phyloP scores from a whole-genome alignment of 2,888 invertebrate genomes.

The Stramonita haemastoma region DNA sequence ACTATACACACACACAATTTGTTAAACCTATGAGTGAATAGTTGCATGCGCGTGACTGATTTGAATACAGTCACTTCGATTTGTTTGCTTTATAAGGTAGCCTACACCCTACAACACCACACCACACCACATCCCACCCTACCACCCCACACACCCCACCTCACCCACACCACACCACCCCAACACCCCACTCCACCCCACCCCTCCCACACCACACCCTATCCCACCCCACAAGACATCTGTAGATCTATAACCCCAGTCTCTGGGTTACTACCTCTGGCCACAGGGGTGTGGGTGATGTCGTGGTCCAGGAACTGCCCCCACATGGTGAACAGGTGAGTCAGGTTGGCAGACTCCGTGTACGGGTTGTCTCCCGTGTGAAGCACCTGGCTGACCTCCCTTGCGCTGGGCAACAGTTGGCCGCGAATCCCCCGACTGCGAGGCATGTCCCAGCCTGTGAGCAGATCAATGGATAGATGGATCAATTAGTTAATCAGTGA shows the following conservation, averaged over 20 bases:
- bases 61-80: too few relatives aligned
- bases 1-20: background rate
- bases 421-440: slow-evolving; percentile 6
- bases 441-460: slow-evolving; percentile 9
- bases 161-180: background rate
- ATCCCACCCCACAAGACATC: too few relatives aligned
- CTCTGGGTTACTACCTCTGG: slow-evolving; percentile 10
- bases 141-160: background rate
- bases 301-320: slow-evolving; percentile 46
- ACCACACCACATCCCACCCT: too few relatives aligned
- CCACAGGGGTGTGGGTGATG: slow-evolving; percentile 35
- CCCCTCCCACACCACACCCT: background rate
- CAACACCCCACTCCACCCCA: background rate
- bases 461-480: background rate
- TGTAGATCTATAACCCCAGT: background rate
- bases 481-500: background rate
- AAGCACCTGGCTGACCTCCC: slow-evolving; percentile 32
- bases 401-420: slow-evolving; percentile 30
- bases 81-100: too few relatives aligned
- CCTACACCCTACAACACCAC: too few relatives aligned
- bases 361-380: slow-evolving; percentile 30
- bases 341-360: slow-evolving; percentile 14
- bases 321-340: slow-evolving; percentile 40
- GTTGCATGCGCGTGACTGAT: too few relatives aligned
- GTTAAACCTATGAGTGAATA: too few relatives aligned